A percentile compares a stretch with the other conserved stretches of the same genome.
Conservation (phyloP, 2,797 vertebrate genomes). For the Erethizon dorsatum region DNA sequence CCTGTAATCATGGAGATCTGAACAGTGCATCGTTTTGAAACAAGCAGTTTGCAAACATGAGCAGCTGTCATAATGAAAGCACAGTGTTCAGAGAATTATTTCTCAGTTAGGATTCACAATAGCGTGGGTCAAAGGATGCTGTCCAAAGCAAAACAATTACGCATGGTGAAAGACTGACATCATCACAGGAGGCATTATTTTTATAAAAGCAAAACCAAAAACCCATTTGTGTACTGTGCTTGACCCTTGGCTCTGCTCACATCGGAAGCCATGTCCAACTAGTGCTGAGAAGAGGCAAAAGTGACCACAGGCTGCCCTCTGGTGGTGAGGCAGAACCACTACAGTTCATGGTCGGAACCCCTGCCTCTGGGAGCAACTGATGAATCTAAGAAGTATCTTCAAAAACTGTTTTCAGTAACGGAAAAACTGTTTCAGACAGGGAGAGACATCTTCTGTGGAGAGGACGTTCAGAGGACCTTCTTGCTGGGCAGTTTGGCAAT, state of each 20-base stretch:
- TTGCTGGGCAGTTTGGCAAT: not conserved
- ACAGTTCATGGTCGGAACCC: not conserved
- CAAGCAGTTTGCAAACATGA: slow-evolving; percentile 66
- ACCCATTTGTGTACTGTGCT: not conserved
- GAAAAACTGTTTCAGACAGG: not conserved
- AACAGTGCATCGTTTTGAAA: slow-evolving; percentile 61
- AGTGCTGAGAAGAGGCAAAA: slow-evolving; percentile 60
- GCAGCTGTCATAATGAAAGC: slow-evolving; percentile 65
- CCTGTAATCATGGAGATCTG: slow-evolving; percentile 8
- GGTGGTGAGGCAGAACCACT: slow-evolving; percentile 78
- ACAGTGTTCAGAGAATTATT: slow-evolving; percentile 44
- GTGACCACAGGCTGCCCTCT: slow-evolving; percentile 77
- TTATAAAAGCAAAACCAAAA: not conserved
- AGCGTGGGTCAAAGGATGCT: slow-evolving; percentile 62
- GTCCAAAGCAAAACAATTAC: slow-evolving; percentile 69
- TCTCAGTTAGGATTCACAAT: slow-evolving; percentile 31
- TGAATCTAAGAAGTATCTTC: not conserved
- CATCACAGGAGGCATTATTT: not conserved
- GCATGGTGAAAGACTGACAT: slow-evolving; percentile 54
- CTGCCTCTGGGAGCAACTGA: not conserved
- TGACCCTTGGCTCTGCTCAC: not conserved
- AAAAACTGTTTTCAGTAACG: not conserved
- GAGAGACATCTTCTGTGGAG: not conserved
- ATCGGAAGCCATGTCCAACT: not conserved
- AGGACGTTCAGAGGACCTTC: not conserved